These are phyloP conservation scores for Hipposideros larvatus DNA, from an alignment of 2,797 vertebrate genomes.

Conservation along the genomic window DNA sequence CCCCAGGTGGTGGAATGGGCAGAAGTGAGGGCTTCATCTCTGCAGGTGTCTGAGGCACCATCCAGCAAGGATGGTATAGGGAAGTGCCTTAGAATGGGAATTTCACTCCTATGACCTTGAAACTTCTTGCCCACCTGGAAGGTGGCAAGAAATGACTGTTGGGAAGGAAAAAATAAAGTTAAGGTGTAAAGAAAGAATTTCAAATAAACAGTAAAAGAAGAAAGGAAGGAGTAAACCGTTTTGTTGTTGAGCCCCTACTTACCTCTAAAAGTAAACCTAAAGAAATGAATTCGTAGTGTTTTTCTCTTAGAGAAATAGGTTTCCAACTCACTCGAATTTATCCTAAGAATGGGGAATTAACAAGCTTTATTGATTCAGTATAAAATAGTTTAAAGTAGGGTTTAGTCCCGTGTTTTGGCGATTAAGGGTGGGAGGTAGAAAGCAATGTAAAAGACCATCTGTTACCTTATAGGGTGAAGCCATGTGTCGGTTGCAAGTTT, in stretches of 20 bases:
- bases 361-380: neutral
- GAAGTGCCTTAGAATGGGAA: neutral
- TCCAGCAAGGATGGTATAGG: neutral
- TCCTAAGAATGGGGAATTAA: neutral
- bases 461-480: neutral
- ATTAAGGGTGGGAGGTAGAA: neutral
- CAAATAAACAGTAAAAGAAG: neutral
- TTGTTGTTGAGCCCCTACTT: neutral
- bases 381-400: neutral
- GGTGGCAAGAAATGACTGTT: neutral
- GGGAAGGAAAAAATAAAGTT: neutral
- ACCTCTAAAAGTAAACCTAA: neutral
- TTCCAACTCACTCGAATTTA: neutral
- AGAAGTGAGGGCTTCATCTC: neutral
- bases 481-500: neutral
- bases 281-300: neutral
- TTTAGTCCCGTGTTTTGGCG: neutral
- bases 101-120: neutral
- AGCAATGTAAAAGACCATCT: neutral
- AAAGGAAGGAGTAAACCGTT: neutral
- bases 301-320: conserved; percentile 11
- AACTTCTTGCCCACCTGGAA: neutral
- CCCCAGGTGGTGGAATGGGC: no score
- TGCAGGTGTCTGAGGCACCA: neutral
- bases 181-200: neutral